These are phyloP conservation scores for Baronia brevicornis DNA, from an alignment of 2,888 invertebrate genomes.

Conservation along the genomic window DNA sequence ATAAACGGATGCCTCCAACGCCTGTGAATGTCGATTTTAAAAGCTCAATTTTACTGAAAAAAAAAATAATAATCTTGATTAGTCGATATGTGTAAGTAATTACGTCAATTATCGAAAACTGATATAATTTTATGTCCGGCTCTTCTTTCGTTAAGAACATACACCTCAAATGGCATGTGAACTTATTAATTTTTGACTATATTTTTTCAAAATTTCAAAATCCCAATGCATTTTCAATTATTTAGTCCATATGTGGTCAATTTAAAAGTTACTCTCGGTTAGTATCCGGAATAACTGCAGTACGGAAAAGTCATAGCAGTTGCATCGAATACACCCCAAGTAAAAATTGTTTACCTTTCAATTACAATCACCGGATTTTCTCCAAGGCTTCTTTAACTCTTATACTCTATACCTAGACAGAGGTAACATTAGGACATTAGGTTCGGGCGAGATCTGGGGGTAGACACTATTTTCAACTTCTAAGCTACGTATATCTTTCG, in stretches of 20 bases:
- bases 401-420: too few species aligned
- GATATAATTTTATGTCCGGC: conserved; percentile 11
- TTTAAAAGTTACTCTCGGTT: too few species aligned
- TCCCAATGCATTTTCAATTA: too few species aligned
- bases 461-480: conserved; percentile 17
- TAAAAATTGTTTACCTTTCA: too few species aligned
- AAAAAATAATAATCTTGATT: conserved; percentile 45
- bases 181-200: not conserved
- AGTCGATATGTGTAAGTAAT: conserved; percentile 64
- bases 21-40: conserved; percentile 65
- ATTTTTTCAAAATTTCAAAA: not conserved
- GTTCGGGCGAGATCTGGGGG: conserved; percentile 37
- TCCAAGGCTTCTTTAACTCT: too few species aligned
- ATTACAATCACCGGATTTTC: too few species aligned
- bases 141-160: not conserved
- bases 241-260: too few species aligned
- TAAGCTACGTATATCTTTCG: conserved; percentile 18
- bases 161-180: not conserved
- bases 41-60: conserved; percentile 68
- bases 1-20: too few species aligned
- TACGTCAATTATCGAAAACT: conserved; percentile 61
- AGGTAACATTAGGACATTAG: too few species aligned
- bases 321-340: too few species aligned
- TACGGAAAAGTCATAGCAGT: too few species aligned
- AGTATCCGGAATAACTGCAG: too few species aligned